Percentiles rank a stretch among this genome's conserved stretches.
Evolutionary conservation across 1,140 invertebrate species (phyloP).

Genomic region (Pemphigus obesinymphae): DNA sequence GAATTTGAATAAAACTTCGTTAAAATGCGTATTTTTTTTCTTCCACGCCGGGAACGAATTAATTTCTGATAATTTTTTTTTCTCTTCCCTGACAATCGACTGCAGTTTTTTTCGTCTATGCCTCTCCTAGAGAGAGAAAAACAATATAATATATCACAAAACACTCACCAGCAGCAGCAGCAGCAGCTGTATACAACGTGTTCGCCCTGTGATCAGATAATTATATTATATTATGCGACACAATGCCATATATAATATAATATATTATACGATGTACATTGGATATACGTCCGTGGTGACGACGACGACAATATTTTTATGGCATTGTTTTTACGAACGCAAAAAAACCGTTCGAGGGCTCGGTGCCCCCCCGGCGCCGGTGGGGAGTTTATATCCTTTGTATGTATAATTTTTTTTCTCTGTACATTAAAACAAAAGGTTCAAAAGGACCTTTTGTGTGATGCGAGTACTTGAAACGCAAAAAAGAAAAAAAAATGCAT

Average conservation of each 20-base stretch:
- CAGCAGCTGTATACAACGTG: not conserved
- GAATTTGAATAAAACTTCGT: not conserved
- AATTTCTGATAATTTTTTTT: conserved; percentile 28
- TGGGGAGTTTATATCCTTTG: conserved; percentile 19
- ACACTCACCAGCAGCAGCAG: not conserved
- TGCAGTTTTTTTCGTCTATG: not conserved
- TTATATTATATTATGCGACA: conserved; percentile 12
- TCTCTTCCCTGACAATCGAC: not conserved
- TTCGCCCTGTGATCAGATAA: conserved; percentile 3
- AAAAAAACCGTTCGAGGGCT: not conserved
- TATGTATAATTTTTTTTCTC: not conserved
- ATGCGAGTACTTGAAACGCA: not conserved
- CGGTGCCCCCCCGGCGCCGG: not conserved
- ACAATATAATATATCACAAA: not conserved
- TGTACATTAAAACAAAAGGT: conserved; percentile 19
- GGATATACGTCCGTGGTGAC: not conserved
- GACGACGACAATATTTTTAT: not conserved
- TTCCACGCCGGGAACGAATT: not conserved
- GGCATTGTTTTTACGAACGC: conserved; percentile 28
- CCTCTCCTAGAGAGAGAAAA: not conserved
- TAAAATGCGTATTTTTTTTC: conserved; percentile 9
- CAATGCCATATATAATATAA: not conserved
- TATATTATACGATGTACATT: not conserved
- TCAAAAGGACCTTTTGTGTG: conserved; percentile 24
- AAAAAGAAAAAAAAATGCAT: conserved; percentile 5